Conservation (phyloP, 2,888 invertebrate species). For the Hylaea fasciaria region DNA sequence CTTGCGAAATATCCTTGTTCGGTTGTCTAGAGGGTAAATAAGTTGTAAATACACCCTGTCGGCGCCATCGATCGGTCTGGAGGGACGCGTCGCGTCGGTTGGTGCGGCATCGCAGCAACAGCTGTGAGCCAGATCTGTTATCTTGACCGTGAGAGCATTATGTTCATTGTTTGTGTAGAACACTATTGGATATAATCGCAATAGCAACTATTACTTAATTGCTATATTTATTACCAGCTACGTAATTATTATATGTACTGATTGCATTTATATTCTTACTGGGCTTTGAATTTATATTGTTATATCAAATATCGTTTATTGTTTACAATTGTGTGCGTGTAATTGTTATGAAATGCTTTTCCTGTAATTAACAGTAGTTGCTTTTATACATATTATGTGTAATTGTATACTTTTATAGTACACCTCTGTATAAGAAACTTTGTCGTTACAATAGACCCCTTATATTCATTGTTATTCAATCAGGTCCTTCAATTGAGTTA, state of each 20-base stretch:
- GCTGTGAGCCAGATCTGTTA: conserved; percentile 76
- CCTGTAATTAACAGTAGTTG: conserved; percentile 28
- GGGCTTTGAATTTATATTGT: conserved; percentile 29
- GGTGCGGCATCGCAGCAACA: conserved; percentile 71
- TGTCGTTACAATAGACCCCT: conserved; percentile 3
- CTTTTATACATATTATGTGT: conserved; percentile 37
- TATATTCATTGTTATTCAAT: conserved; percentile 16
- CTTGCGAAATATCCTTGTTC: conserved; percentile 9
- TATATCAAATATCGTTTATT: conserved; percentile 19
- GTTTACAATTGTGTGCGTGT: conserved; percentile 26
- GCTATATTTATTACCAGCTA: conserved; percentile 19
- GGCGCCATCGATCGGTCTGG: conserved; percentile 68
- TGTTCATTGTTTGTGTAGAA: conserved; percentile 53
- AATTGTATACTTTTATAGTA: conserved; percentile 27
- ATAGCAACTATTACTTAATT: conserved; percentile 23
- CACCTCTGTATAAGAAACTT: conserved; percentile 24
- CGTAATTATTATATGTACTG: conserved; percentile 17
- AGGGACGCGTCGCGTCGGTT: conserved; percentile 59
- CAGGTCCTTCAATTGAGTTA: conserved; percentile 11
- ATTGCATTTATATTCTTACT: conserved; percentile 23
- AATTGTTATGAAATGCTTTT: conserved; percentile 32
- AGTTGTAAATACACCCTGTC: conserved; percentile 38
- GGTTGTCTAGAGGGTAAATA: conserved; percentile 31
- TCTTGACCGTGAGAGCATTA: conserved; percentile 80
- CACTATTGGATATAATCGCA: conserved; percentile 29